These are phyloP conservation scores for Lineus longissimus DNA, from an alignment of 1,140 invertebrate genomes.

Conservation along the genomic window DNA sequence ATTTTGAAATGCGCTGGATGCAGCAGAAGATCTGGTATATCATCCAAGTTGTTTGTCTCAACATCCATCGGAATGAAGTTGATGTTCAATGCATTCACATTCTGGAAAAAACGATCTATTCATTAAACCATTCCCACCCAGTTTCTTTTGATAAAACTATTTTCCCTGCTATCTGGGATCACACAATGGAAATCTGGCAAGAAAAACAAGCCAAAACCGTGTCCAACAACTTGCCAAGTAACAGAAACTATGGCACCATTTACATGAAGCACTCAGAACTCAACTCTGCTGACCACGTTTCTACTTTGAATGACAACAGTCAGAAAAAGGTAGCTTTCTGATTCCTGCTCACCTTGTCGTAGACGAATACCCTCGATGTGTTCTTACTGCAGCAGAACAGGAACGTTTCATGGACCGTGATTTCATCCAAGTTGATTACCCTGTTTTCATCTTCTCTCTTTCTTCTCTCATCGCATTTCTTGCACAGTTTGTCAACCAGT, in stretches of 20 bases:
- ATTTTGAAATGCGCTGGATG: conserved; percentile 26
- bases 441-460: neutral
- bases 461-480: neutral
- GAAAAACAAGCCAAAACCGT: too few relatives aligned
- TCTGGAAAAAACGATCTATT: conserved; percentile 18
- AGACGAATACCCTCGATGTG: conserved; percentile 39
- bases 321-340: too few relatives aligned
- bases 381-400: conserved; percentile 36
- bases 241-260: too few relatives aligned
- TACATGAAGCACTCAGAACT: too few relatives aligned
- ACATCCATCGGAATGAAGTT: conserved; percentile 39
- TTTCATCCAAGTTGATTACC: conserved; percentile 19
- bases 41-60: conserved; percentile 27
- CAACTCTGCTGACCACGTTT: too few relatives aligned
- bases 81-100: conserved; percentile 21
- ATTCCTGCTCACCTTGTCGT: conserved; percentile 31
- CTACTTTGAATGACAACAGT: too few relatives aligned
- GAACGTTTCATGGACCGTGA: conserved; percentile 27
- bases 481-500: too few relatives aligned
- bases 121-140: too few relatives aligned
- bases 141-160: too few relatives aligned
- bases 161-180: neutral
- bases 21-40: conserved; percentile 31
- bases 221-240: too few relatives aligned
- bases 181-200: neutral